Evolutionary conservation across 1,140 invertebrate species (phyloP).

Genomic region (Solen grandis): DNA sequence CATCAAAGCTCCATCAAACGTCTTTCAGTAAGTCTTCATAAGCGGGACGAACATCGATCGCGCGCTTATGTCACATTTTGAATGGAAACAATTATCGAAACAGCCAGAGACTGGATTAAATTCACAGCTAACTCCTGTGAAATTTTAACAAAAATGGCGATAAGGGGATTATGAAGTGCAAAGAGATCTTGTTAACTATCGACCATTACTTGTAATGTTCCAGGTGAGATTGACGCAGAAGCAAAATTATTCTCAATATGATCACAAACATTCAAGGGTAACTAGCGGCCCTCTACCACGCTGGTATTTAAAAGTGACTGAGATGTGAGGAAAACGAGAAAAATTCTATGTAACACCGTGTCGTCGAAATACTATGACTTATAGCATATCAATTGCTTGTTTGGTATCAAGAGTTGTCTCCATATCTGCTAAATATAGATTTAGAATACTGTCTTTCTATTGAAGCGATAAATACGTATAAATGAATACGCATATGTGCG

Average conservation of each 20-base stretch:
- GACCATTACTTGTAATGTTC: slow-evolving; percentile 16
- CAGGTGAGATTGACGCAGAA: slow-evolving; percentile 6
- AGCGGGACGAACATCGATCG: slow-evolving; percentile 11
- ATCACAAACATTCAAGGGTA: slow-evolving; percentile 17
- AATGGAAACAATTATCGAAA: slow-evolving; percentile 17
- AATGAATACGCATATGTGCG: too few species aligned
- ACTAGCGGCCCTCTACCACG: background rate
- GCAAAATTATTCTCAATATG: slow-evolving; percentile 5
- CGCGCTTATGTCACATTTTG: background rate
- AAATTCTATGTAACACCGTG: too few species aligned
- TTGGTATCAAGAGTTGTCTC: too few species aligned
- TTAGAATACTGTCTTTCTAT: too few species aligned
- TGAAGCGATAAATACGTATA: too few species aligned
- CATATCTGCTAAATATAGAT: too few species aligned
- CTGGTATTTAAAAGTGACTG: slow-evolving; percentile 32
- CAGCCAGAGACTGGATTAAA: slow-evolving; percentile 46
- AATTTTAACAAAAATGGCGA: slow-evolving; percentile 38
- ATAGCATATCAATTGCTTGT: too few species aligned
- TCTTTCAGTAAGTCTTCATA: background rate
- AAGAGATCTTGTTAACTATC: slow-evolving; percentile 3
- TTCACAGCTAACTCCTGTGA: slow-evolving; percentile 25
- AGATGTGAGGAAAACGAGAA: too few species aligned
- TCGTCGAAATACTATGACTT: too few species aligned
- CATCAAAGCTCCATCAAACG: background rate
- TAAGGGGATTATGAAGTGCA: slow-evolving; percentile 43